Conservation (phyloP, 2,113 vertebrate species). For the Phalacrocorax carbo region DNA sequence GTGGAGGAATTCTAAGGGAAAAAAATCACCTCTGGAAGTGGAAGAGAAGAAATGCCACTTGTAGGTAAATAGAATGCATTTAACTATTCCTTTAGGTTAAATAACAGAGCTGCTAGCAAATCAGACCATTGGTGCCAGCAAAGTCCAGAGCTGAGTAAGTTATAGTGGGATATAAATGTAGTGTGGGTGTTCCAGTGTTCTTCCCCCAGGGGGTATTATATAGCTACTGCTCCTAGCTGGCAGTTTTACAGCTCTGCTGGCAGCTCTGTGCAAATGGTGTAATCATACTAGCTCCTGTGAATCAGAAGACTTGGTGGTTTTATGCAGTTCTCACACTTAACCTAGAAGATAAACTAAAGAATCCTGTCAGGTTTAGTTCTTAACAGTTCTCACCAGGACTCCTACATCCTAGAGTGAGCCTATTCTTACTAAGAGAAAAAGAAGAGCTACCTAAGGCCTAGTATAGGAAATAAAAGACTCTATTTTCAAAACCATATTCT, state of each 20-base stretch:
- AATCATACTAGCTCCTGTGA: not conserved
- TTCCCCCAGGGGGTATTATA: not conserved
- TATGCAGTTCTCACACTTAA: not conserved
- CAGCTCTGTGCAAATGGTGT: not conserved
- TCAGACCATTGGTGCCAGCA: not conserved
- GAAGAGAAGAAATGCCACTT: not conserved
- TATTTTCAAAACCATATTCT: not conserved
- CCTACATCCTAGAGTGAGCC: not conserved
- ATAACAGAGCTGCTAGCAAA: not conserved
- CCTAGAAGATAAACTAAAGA: not conserved
- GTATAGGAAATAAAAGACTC: not conserved
- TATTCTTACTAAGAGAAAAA: not conserved
- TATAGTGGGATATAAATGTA: not conserved
- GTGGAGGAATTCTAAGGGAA: not conserved
- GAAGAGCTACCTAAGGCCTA: not conserved
- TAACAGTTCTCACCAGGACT: not conserved
- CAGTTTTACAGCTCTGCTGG: not conserved
- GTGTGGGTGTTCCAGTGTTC: not conserved
- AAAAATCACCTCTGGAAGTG: not conserved
- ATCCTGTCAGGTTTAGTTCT: not conserved
- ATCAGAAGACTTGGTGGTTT: not conserved
- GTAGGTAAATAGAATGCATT: not conserved
- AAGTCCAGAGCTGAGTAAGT: not conserved
- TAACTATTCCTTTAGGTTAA: not conserved
- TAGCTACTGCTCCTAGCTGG: not conserved